Conservation (phyloP, 2,888 invertebrate genomes). For the Disparrhopalites patrizii region DNA sequence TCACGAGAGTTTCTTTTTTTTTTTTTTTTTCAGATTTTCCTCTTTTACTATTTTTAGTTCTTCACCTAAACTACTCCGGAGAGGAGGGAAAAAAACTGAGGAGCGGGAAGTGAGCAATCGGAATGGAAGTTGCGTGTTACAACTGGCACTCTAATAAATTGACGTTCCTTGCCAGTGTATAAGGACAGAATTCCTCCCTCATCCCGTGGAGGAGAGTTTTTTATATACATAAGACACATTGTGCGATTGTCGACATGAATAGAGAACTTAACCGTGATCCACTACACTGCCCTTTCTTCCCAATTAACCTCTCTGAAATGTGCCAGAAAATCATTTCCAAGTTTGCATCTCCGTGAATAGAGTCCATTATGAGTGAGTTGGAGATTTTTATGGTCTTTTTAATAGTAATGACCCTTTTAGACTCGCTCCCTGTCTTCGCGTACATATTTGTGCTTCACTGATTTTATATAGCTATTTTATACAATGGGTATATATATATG, state of each 20-base stretch:
- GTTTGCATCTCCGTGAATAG: neutral
- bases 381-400: neutral
- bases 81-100: constrained; percentile 1
- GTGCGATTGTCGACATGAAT: neutral
- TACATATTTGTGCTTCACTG: neutral
- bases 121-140: constrained; percentile 1
- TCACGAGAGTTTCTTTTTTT: too few species aligned
- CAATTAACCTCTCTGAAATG: constrained; percentile 1
- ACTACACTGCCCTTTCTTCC: too few species aligned
- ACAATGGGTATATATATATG: too few species aligned
- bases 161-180: neutral
- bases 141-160: constrained; percentile 1
- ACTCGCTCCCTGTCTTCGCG: neutral
- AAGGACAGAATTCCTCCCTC: constrained; percentile 3
- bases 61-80: constrained; percentile 1
- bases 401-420: neutral
- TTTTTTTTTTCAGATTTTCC: too few species aligned
- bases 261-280: too few species aligned
- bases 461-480: neutral
- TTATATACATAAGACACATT: neutral
- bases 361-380: constrained; percentile 5
- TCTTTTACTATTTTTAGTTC: constrained; percentile 22
- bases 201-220: constrained; percentile 6
- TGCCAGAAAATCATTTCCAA: constrained; percentile 2
- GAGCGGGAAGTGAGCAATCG: neutral